phyloP scores from a whole-genome alignment of 2,888 invertebrate species.

The Aphidius colemani region DNA sequence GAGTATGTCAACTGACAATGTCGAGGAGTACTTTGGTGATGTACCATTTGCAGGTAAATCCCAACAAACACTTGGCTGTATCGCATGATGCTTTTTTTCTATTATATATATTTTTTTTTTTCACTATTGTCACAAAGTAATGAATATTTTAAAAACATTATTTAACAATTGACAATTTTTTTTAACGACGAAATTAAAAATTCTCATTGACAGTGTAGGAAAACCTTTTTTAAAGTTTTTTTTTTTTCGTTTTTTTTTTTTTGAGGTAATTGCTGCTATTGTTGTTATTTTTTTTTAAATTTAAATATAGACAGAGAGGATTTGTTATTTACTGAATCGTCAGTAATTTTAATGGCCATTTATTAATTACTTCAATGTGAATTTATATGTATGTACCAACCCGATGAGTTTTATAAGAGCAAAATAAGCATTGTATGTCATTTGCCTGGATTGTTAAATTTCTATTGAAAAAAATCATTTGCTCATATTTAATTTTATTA shows the following conservation, averaged over 20 bases:
- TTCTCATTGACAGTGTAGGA: too few relatives aligned
- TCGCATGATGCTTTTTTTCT: constrained; percentile 59
- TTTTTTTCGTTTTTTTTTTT: too few relatives aligned
- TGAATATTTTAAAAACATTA: too few relatives aligned
- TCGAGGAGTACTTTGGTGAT: constrained; percentile 84
- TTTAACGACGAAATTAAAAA: too few relatives aligned
- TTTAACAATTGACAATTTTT: too few relatives aligned
- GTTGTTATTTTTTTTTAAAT: too few relatives aligned
- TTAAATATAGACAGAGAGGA: too few relatives aligned
- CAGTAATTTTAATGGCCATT: constrained; percentile 14
- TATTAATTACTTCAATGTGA: constrained; percentile 5
- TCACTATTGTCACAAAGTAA: too few relatives aligned
- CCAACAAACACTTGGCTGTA: constrained; percentile 61
- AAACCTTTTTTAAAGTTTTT: too few relatives aligned
- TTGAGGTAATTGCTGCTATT: too few relatives aligned
- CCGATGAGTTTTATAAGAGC: background rate
- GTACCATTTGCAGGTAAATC: constrained; percentile 84
- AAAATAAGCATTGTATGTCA: background rate
- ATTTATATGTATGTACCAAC: background rate
- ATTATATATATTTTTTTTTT: too few relatives aligned
- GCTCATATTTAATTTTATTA: constrained; percentile 7
- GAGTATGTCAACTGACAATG: constrained; percentile 81
- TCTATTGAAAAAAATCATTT: constrained; percentile 1
- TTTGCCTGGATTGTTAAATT: constrained; percentile 6
- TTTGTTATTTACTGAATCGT: background rate